phyloP scores from a whole-genome alignment of 2,797 vertebrate genomes.

The Spea hammondii region DNA sequence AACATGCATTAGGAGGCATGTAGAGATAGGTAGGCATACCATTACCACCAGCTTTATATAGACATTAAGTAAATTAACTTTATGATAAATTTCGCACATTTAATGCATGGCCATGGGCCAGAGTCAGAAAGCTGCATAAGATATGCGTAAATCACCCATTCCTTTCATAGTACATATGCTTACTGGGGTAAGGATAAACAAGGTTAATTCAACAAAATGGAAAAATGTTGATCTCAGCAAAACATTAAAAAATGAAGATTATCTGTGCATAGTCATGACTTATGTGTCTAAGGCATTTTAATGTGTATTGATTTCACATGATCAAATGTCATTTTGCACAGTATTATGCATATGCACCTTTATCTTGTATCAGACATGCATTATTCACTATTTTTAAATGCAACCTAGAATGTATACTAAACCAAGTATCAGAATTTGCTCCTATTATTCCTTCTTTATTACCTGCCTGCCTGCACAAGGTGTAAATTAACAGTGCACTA shows the following conservation, averaged over 20 bases:
- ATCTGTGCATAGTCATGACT: background rate
- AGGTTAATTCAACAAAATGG: no score
- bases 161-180: background rate
- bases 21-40: no score
- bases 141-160: background rate
- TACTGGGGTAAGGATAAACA: background rate
- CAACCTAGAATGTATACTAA: no score
- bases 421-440: no score
- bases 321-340: background rate
- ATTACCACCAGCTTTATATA: no score
- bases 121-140: background rate
- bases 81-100: background rate
- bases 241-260: background rate
- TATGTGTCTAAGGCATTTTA: background rate
- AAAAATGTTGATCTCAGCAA: background rate
- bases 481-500: background rate
- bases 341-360: background rate
- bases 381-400: no score
- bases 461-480: no score
- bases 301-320: slow-evolving; percentile 1
- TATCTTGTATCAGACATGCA: no score
- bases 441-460: no score
- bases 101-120: background rate
- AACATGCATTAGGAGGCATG: no score
- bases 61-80: no score